Evolutionary conservation across 2,888 invertebrate species (phyloP).

Genomic region (Hedychridium roseum): DNA sequence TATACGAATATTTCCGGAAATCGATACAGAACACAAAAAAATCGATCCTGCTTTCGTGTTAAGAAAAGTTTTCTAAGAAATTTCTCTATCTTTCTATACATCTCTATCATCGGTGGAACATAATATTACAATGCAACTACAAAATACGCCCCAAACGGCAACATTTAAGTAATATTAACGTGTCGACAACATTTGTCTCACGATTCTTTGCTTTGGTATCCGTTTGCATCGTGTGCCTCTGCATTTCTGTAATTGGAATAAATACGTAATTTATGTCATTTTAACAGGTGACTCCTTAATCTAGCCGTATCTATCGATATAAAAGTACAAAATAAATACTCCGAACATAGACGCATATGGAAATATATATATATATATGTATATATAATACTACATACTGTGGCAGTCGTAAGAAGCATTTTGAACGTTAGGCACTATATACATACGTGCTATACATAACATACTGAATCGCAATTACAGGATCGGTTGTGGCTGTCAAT

Average conservation of each 20-base stretch:
- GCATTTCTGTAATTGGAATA: conserved; percentile 61
- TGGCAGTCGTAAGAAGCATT: conserved; percentile 41
- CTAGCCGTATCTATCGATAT: conserved; percentile 44
- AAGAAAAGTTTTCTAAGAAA: too few relatives aligned
- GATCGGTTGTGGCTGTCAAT: too few relatives aligned
- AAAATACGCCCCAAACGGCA: conserved; percentile 14
- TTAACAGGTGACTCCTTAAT: conserved; percentile 28
- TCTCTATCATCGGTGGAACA: too few relatives aligned
- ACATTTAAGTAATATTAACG: conserved; percentile 47
- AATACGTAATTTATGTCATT: conserved; percentile 36
- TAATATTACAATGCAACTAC: not conserved
- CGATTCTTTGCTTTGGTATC: conserved; percentile 62
- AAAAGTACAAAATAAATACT: conserved; percentile 55
- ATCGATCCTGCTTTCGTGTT: too few relatives aligned
- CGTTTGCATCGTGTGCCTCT: conserved; percentile 59
- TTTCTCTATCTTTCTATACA: too few relatives aligned
- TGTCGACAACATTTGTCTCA: conserved; percentile 58
- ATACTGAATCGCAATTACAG: too few relatives aligned
- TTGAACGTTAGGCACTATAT: conserved; percentile 30
- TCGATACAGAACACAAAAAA: too few relatives aligned
- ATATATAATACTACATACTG: too few relatives aligned
- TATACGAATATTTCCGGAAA: too few relatives aligned
- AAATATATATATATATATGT: too few relatives aligned
- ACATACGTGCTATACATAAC: too few relatives aligned
- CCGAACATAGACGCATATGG: too few relatives aligned